Evolutionary conservation across 2,797 vertebrate species (phyloP).

Genomic region (Lithobates pipiens): DNA sequence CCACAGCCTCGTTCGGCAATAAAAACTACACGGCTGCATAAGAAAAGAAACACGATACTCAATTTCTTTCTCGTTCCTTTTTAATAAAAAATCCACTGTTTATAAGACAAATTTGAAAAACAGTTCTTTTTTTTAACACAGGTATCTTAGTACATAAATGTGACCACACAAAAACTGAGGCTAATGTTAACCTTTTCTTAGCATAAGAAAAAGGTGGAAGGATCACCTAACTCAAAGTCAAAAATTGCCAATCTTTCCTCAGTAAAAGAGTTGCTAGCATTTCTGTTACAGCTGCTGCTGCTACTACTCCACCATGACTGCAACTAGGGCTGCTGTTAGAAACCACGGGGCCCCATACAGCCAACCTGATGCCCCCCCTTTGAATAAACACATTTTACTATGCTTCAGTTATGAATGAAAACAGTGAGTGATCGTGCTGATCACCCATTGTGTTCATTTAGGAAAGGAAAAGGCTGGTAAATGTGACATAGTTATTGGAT

Average conservation of each 20-base stretch:
- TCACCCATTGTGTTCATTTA: no score
- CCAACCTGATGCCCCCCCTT: no score
- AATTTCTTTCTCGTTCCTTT: slow-evolving; percentile 54
- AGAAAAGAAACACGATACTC: slow-evolving; percentile 56
- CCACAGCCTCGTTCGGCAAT: slow-evolving; percentile 59
- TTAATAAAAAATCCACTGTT: slow-evolving; percentile 56
- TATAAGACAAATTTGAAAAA: slow-evolving; percentile 54
- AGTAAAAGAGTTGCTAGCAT: not conserved
- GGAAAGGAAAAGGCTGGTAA: no score
- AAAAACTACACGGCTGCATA: slow-evolving; percentile 52
- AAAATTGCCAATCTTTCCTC: no score
- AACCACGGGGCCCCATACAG: no score
- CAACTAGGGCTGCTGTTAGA: not conserved
- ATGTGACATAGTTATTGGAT: no score
- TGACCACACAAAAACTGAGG: slow-evolving; percentile 17
- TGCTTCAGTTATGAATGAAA: no score
- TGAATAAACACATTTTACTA: no score
- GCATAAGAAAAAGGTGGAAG: not conserved
- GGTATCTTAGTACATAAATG: slow-evolving; percentile 34
- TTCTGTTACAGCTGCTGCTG: not conserved
- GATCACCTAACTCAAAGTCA: not conserved
- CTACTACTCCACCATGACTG: not conserved
- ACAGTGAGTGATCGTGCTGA: no score
- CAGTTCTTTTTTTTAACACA: slow-evolving; percentile 30
- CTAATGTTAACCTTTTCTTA: slow-evolving; percentile 18